These are phyloP conservation scores for Eupithecia subumbrata DNA, from an alignment of 2,888 invertebrate species.

Conservation along the genomic window DNA sequence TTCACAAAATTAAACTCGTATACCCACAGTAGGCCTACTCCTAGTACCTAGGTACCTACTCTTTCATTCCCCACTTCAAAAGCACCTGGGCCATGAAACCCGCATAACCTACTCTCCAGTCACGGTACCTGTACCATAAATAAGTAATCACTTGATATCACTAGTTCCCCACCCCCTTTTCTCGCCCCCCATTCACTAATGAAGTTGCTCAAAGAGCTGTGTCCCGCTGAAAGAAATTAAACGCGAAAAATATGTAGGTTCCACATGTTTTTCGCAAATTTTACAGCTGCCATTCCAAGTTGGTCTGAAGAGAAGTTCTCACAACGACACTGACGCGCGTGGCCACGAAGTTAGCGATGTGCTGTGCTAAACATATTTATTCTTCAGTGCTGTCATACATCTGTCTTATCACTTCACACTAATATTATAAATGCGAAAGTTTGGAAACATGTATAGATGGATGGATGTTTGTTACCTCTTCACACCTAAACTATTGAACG, in stretches of 20 bases:
- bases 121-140: background rate
- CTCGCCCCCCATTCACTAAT: background rate
- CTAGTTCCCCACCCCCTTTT: background rate
- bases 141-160: slow-evolving; percentile 5
- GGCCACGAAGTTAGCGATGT: slow-evolving; percentile 11
- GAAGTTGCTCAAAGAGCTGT: background rate
- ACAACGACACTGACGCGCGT: slow-evolving; percentile 19
- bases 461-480: too few species aligned
- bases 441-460: too few species aligned
- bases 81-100: background rate
- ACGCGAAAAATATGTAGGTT: slow-evolving; percentile 21
- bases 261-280: slow-evolving; percentile 36
- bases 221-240: slow-evolving; percentile 25
- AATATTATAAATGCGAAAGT: too few species aligned
- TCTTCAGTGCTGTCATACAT: background rate
- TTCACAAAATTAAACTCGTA: slow-evolving; percentile 3
- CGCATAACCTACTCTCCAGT: background rate
- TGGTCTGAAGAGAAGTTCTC: slow-evolving; percentile 28
- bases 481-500: too few species aligned
- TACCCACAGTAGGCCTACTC: background rate
- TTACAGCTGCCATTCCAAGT: slow-evolving; percentile 36
- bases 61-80: background rate
- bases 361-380: background rate
- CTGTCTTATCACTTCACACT: too few species aligned
- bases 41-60: too few species aligned